Base-by-base conservation (phyloP, 2,113 vertebrate species). In the Ageneiosus marmoratus region DNA sequence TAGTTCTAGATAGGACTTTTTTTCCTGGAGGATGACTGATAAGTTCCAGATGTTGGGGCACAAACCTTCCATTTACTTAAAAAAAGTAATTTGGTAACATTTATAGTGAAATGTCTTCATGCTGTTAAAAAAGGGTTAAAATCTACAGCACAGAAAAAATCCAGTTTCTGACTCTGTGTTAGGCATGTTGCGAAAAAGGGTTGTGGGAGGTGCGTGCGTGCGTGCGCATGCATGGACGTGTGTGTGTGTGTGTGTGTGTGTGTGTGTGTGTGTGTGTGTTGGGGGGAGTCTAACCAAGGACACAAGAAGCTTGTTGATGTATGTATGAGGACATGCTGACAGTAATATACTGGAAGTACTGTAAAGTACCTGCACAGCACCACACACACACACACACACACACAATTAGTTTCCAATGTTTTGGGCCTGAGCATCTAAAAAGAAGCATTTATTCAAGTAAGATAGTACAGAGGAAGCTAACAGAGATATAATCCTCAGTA, bases 311-410 rank as follows among this genome's bases (percentile, higher is more conserved):
- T 29, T 22, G 22, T 80, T 84, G 62, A 41, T 41, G 44, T 50
- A 63, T 73, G 74, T 81, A 87, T 67, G 51, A 83, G 79, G 73
- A 77, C 70, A 77, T 79, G 81, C 72, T 85, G 34, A 27, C 69
- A 70, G 46, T 69, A 44, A 84, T 67, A 76, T 75, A 80, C 34
- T 65, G 55, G 32, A 77, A 29, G 20, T 16, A 77, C 32, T 85
- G 83, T 85, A 56, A 41, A n/a, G 63, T 8, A 72, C 44, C 20
- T 32, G 37, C 37, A 41, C 2, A 41, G 37, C 5, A 5, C 53
- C 67, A 12, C 24, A 41, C 55, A 77, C 65, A 69, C 7, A 69
- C 34, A 67, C 50, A 60, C 10, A 55, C 20, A 62, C 10, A 15
- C 18, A 34, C 41, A 58, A 2, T 56, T 24, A 12, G 13, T 69